Conservation (phyloP, 1,140 invertebrate genomes). For the Notospermus geniculatus region DNA sequence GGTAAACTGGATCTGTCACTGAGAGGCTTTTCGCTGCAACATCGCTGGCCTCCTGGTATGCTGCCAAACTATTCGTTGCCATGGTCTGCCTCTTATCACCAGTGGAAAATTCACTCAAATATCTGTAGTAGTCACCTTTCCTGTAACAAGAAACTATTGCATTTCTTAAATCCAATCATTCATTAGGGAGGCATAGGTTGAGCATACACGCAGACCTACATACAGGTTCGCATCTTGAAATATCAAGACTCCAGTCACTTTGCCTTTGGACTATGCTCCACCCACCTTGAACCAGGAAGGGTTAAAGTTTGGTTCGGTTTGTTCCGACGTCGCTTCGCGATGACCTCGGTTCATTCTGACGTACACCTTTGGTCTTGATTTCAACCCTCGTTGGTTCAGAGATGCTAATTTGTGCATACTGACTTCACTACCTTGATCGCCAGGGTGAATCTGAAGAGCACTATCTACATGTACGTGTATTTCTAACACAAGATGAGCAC, state of each 20-base stretch:
- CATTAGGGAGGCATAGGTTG: too few relatives aligned
- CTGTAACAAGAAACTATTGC: conserved; percentile 95
- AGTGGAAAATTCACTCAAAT: conserved; percentile 91
- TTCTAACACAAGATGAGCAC: conserved; percentile 61
- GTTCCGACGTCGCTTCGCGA: too few relatives aligned
- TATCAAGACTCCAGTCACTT: too few relatives aligned
- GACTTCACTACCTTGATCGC: background rate
- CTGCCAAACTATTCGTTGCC: conserved; percentile 90
- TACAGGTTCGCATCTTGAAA: too few relatives aligned
- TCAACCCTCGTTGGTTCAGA: background rate
- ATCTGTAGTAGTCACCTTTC: conserved; percentile 94
- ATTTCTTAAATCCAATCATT: too few relatives aligned
- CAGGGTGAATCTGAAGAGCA: too few relatives aligned
- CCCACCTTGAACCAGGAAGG: too few relatives aligned
- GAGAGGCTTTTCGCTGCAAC: conserved; percentile 98
- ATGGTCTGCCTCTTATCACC: conserved; percentile 89
- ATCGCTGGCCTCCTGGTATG: conserved; percentile 97
- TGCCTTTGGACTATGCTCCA: too few relatives aligned
- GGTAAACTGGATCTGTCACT: conserved; percentile 93
- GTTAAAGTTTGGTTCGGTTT: background rate
- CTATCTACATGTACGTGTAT: conserved; percentile 8
- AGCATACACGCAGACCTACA: too few relatives aligned
- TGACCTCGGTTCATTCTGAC: background rate
- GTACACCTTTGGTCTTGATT: background rate
- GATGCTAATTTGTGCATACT: background rate